Evolutionary conservation across 2,113 vertebrate species (phyloP).

Genomic region (Turdus rufiventris): DNA sequence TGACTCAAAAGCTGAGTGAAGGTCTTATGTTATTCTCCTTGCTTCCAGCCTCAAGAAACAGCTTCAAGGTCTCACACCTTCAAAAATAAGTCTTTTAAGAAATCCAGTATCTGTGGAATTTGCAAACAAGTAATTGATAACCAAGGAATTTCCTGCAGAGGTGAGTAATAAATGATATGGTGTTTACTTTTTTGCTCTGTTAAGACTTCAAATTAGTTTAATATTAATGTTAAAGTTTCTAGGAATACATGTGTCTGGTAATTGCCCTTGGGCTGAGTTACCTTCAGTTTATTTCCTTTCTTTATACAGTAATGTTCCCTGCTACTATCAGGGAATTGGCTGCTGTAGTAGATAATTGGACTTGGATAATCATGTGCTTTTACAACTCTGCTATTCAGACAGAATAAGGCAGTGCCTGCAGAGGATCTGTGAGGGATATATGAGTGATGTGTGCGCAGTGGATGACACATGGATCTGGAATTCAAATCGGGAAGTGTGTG

Average conservation of each 20-base stretch:
- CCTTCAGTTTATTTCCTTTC: neutral
- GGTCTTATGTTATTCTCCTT: neutral
- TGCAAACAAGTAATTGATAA: slow-evolving; percentile 62
- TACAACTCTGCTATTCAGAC: neutral
- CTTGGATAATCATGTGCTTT: neutral
- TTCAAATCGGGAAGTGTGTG: neutral
- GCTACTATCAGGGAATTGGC: neutral
- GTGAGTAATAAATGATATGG: slow-evolving; percentile 3
- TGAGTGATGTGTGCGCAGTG: neutral
- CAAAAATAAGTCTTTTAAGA: slow-evolving; percentile 71
- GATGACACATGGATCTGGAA: neutral
- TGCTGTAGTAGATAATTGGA: neutral
- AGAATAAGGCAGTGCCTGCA: neutral
- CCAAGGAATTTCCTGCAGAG: slow-evolving; percentile 65
- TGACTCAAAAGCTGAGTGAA: neutral
- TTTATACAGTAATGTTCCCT: neutral
- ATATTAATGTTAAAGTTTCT: neutral
- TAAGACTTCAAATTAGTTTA: neutral
- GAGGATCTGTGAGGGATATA: neutral
- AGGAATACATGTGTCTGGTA: neutral
- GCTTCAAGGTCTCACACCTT: slow-evolving; percentile 59
- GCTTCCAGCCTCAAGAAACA: slow-evolving; percentile 63
- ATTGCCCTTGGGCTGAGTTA: neutral
- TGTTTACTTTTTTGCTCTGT: neutral
- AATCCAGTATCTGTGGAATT: slow-evolving; percentile 51